Base-by-base conservation (phyloP, 2,113 vertebrate species). In the Crotalus horridus region DNA sequence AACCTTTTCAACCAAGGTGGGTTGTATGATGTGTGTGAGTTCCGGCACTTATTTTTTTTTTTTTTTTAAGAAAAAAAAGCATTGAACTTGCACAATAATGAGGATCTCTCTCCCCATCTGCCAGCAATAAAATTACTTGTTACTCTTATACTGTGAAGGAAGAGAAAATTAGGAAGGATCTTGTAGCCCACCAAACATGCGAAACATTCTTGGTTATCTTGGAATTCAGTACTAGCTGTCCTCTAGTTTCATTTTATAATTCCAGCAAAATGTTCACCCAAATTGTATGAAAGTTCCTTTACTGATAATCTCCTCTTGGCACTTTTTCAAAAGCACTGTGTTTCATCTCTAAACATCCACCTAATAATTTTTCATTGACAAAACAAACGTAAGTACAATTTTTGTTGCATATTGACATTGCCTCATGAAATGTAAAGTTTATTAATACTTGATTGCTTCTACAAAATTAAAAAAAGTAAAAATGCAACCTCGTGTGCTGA, bases 331-430 rank as follows among this genome's bases (percentile, higher is more conserved):
- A 29, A 95, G 51, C 33, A 43, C 17, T n/a, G 55, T 29, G 11
- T 88, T 58, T 91, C 26, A 17, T 51, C 1, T 88, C 59, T 90
- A 53, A 81, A 15, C 12, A 61, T 81, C 59, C 1, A 0, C 3
- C 92, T 89, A 6, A 88, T 91, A 51, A 26, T 64, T 69, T 9
- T 81, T 6, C 90, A 56, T 39, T 0, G 1, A 23, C 29, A 64
- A 61, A 90, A 55, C 0, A 0, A 92, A 86, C 43, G 87, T 55
- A 23, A 6, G 21, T 0, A 0, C 0, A 0, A 3, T 9, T 93
- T 87, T 46, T 0, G 0, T 1, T 43, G 13, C 55, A 58, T 6
- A 0, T 24, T 4, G 11, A 26, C 1, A 33, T 0, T 2, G 12
- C 26, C 81, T 88, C 29, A 93, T 86, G 85, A 90, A 56, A 93